Conservation (phyloP, 2,888 invertebrate species). For the Deilephila porcellus region DNA sequence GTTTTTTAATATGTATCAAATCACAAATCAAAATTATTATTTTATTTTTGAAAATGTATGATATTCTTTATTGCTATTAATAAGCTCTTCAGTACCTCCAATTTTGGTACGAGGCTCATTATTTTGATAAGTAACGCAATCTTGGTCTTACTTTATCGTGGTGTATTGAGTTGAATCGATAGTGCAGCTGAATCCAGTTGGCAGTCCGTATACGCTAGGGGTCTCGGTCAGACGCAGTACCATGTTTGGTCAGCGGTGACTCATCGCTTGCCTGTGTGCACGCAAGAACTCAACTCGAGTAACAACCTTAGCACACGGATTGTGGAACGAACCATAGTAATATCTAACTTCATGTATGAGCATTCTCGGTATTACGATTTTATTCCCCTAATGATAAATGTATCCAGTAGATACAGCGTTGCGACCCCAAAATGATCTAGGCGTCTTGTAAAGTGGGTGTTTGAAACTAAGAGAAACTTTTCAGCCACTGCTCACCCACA, state of each 20-base stretch:
- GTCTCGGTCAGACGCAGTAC: slow-evolving; percentile 52
- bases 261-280: slow-evolving; percentile 52
- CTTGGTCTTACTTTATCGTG: neutral
- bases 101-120: neutral
- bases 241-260: slow-evolving; percentile 67
- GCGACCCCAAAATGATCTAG: no score
- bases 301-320: slow-evolving; percentile 33
- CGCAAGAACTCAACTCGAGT: slow-evolving; percentile 42
- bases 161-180: slow-evolving; percentile 7
- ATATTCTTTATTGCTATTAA: neutral
- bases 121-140: neutral
- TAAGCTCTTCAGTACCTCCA: no score
- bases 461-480: no score
- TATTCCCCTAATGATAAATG: neutral
- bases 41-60: neutral
- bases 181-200: neutral
- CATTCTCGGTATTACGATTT: neutral
- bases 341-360: neutral
- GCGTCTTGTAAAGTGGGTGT: no score
- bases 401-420: no score
- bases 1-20: neutral
- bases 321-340: slow-evolving; percentile 6
- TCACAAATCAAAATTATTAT: neutral
- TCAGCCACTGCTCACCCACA: no score
- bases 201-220: slow-evolving; percentile 34